Conservation (phyloP, 2,888 invertebrate genomes). For the Hipparchia semele region DNA sequence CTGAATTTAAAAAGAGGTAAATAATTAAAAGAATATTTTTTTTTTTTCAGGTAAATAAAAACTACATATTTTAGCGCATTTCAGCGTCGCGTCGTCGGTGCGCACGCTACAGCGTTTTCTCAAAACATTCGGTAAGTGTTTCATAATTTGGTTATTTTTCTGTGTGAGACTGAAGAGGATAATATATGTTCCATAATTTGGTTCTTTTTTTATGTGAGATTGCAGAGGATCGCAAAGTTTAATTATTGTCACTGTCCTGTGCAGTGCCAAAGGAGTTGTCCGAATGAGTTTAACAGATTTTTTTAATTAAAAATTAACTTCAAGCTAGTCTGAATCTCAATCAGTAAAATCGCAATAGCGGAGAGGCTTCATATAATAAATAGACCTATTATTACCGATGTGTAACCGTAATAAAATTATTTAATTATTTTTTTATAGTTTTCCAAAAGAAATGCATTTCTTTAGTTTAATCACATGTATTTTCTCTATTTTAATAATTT, state of each 20-base stretch:
- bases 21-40: background rate
- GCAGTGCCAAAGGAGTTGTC: too few species aligned
- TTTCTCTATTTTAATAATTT: too few species aligned
- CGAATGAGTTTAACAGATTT: background rate
- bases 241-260: too few species aligned
- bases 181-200: background rate
- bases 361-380: too few species aligned
- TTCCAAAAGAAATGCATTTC: too few species aligned
- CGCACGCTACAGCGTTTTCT: background rate
- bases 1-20: too few species aligned
- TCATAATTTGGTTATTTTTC: background rate
- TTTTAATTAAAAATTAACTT: background rate
- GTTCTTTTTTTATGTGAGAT: background rate
- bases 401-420: too few species aligned
- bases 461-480: too few species aligned
- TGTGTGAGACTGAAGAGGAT: background rate
- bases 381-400: too few species aligned
- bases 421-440: too few species aligned
- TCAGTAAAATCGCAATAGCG: too few species aligned
- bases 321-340: too few species aligned
- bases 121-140: background rate
- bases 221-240: background rate
- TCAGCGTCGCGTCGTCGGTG: background rate
- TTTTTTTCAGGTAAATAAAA: background rate
- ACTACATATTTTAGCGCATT: background rate